Percentiles rank a stretch among this genome's conserved stretches.
These are phyloP conservation scores for Chesias legatella DNA, from an alignment of 2,888 invertebrate species.

Conservation along the genomic window DNA sequence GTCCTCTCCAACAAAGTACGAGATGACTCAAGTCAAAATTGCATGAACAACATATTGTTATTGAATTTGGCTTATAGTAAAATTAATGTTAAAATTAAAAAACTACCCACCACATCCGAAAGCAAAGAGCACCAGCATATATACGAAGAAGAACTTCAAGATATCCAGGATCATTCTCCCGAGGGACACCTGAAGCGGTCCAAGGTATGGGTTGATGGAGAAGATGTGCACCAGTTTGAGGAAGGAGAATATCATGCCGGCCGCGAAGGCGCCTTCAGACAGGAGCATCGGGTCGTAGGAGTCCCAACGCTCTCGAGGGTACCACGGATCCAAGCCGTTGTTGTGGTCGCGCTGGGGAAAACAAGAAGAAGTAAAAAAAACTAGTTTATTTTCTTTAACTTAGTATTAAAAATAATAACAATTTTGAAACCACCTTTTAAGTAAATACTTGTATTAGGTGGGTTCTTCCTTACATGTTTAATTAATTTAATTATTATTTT, in stretches of 20 bases:
- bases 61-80: too few relatives aligned
- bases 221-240: constrained; percentile 97
- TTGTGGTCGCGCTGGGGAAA: constrained; percentile 84
- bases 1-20: too few relatives aligned
- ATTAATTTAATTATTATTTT: too few relatives aligned
- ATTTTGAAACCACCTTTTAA: too few relatives aligned
- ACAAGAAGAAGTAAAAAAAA: not conserved
- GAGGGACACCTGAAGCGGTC: constrained; percentile 95
- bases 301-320: constrained; percentile 95
- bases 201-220: constrained; percentile 97
- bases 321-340: constrained; percentile 88
- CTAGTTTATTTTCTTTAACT: too few relatives aligned
- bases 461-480: too few relatives aligned
- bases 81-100: too few relatives aligned
- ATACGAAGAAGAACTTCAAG: constrained; percentile 97
- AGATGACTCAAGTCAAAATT: too few relatives aligned
- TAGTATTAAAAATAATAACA: too few relatives aligned
- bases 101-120: constrained; percentile 92
- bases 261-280: constrained; percentile 96
- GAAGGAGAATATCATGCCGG: constrained; percentile 98
- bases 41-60: too few relatives aligned
- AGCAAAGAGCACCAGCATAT: constrained; percentile 94
- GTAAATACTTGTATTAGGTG: too few relatives aligned
- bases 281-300: constrained; percentile 97
- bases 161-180: constrained; percentile 97